A percentile compares a stretch with the other conserved stretches of the same genome.
These are phyloP conservation scores for Dicyrtoma fusca DNA, from an alignment of 2,888 invertebrate species.

Conservation along the genomic window DNA sequence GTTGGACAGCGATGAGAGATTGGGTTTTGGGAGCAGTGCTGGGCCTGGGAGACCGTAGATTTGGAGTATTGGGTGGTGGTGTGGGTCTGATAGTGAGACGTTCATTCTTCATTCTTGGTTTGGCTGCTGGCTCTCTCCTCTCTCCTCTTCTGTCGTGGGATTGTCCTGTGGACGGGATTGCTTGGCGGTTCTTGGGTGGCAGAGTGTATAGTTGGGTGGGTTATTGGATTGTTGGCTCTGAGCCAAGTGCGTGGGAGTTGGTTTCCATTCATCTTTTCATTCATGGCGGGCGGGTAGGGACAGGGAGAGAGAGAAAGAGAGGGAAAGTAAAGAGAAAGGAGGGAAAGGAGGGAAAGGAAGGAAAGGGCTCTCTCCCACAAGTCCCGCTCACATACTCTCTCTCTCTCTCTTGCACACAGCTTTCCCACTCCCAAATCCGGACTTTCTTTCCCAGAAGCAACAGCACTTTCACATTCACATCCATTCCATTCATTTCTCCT, in stretches of 20 bases:
- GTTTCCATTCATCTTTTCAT: slow-evolving; percentile 31
- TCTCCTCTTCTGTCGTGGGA: neutral
- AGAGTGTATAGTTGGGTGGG: no score
- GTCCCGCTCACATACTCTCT: neutral
- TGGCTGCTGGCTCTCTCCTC: neutral
- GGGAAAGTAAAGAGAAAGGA: no score
- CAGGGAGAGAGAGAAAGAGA: no score
- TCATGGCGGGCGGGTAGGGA: no score
- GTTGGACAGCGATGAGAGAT: no score
- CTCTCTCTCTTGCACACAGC: slow-evolving; percentile 21
- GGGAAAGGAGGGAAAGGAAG: no score
- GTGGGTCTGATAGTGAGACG: neutral
- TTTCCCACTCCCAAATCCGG: no score
- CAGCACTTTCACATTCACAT: neutral
- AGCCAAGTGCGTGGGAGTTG: slow-evolving; percentile 38
- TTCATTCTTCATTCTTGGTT: neutral
- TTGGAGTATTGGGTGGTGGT: neutral
- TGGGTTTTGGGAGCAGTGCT: neutral
- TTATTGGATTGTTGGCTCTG: neutral
- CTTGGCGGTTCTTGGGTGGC: no score
- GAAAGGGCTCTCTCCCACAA: neutral
- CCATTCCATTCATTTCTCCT: no score
- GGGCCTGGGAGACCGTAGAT: neutral
- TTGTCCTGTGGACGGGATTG: neutral
- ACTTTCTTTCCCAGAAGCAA: slow-evolving; percentile 5